phyloP scores from a whole-genome alignment of 1,140 invertebrate genomes.

The Papilio glaucus region DNA sequence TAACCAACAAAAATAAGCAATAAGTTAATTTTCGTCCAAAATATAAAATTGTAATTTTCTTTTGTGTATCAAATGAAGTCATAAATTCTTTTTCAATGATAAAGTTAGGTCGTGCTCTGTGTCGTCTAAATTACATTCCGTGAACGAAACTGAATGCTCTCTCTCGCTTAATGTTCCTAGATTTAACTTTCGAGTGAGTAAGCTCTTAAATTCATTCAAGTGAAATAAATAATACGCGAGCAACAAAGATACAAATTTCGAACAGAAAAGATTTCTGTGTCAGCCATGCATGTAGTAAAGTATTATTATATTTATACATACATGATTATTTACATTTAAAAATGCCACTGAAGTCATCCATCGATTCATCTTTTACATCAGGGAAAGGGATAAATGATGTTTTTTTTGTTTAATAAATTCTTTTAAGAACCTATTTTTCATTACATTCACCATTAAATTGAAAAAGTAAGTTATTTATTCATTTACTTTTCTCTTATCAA shows the following conservation, averaged over 20 bases:
- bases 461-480: no score
- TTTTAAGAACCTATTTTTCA: no score
- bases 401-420: no score
- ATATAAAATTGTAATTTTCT: slow-evolving; percentile 16
- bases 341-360: no score
- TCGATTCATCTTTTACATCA: no score
- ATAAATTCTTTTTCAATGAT: slow-evolving; percentile 20
- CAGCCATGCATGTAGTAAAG: no score
- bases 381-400: no score
- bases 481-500: no score
- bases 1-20: no score
- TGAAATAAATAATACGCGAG: slow-evolving; percentile 15
- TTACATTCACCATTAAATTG: no score
- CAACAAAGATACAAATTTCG: neutral
- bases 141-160: slow-evolving; percentile 16
- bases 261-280: neutral
- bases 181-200: slow-evolving; percentile 4
- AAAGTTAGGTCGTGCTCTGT: slow-evolving; percentile 18
- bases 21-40: neutral
- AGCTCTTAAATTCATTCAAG: slow-evolving; percentile 7
- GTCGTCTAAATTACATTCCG: slow-evolving; percentile 21
- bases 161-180: slow-evolving; percentile 14
- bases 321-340: no score
- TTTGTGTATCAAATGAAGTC: slow-evolving; percentile 24
- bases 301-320: no score